A percentile compares a stretch with the other conserved stretches of the same genome.
Conservation (phyloP, 2,888 invertebrate genomes). For the Xylota segnis region DNA sequence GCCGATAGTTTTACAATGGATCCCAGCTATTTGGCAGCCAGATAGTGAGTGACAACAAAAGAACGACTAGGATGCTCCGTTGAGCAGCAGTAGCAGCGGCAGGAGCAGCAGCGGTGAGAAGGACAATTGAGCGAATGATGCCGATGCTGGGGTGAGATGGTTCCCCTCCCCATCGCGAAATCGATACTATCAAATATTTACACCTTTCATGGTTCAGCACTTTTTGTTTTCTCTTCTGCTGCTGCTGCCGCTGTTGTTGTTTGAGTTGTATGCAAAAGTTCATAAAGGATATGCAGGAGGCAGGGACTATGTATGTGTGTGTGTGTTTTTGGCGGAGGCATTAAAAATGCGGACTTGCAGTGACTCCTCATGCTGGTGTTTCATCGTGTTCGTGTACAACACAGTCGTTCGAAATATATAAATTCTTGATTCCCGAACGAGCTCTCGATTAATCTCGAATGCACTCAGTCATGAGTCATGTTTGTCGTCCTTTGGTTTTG, state of each 20-base stretch:
- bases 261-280: slow-evolving; percentile 63
- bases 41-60: slow-evolving; percentile 65
- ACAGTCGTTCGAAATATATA: slow-evolving; percentile 35
- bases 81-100: slow-evolving; percentile 47
- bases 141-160: background rate
- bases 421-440: slow-evolving; percentile 51
- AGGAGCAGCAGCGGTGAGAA: slow-evolving; percentile 42
- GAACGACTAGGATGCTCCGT: slow-evolving; percentile 55
- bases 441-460: slow-evolving; percentile 55
- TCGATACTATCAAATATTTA: slow-evolving; percentile 77
- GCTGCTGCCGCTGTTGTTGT: slow-evolving; percentile 37
- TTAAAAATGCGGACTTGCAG: slow-evolving; percentile 56
- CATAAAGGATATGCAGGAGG: slow-evolving; percentile 51
- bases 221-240: slow-evolving; percentile 63
- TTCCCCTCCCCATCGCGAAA: no score
- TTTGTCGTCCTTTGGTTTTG: slow-evolving; percentile 47
- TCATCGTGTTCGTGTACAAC: slow-evolving; percentile 3
- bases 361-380: slow-evolving; percentile 32
- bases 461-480: slow-evolving; percentile 33
- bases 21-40: slow-evolving; percentile 69
- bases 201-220: slow-evolving; percentile 75
- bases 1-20: slow-evolving; percentile 73
- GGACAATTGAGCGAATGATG: slow-evolving; percentile 58
- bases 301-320: background rate
- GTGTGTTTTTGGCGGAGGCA: slow-evolving; percentile 4